These are phyloP conservation scores for Gallinago solitaria DNA, from an alignment of 2,797 vertebrate genomes.

Conservation along the genomic window DNA sequence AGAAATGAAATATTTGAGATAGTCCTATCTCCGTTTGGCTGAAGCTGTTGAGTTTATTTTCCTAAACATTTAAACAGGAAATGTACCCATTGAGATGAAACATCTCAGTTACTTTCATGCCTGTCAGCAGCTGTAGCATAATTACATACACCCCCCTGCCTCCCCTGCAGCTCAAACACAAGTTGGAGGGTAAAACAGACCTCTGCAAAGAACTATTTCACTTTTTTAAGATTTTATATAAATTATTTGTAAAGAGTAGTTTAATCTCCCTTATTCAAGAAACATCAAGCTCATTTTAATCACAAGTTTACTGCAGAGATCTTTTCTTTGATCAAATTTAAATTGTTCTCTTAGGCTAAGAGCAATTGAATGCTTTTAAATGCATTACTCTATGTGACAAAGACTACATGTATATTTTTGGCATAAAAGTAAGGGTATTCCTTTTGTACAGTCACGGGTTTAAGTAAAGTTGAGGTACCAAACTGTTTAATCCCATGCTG, in stretches of 20 bases:
- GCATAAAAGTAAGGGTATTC: background rate
- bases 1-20: constrained; percentile 24
- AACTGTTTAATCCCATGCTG: background rate
- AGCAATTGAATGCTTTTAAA: background rate
- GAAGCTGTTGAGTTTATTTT: background rate
- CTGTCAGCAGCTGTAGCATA: background rate
- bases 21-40: background rate
- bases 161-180: background rate
- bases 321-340: background rate
- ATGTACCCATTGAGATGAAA: background rate
- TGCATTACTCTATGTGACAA: background rate
- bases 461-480: background rate
- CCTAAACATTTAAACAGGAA: constrained; percentile 17
- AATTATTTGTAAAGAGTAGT: background rate
- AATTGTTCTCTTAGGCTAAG: background rate
- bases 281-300: background rate
- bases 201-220: background rate
- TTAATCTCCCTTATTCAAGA: background rate
- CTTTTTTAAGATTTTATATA: background rate
- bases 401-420: background rate
- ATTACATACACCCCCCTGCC: background rate
- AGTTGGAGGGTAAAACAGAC: background rate
- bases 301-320: background rate
- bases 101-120: constrained; percentile 18
- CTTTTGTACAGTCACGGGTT: background rate